phyloP scores from a whole-genome alignment of 2,113 vertebrate species.

The Centropus bengalensis region DNA sequence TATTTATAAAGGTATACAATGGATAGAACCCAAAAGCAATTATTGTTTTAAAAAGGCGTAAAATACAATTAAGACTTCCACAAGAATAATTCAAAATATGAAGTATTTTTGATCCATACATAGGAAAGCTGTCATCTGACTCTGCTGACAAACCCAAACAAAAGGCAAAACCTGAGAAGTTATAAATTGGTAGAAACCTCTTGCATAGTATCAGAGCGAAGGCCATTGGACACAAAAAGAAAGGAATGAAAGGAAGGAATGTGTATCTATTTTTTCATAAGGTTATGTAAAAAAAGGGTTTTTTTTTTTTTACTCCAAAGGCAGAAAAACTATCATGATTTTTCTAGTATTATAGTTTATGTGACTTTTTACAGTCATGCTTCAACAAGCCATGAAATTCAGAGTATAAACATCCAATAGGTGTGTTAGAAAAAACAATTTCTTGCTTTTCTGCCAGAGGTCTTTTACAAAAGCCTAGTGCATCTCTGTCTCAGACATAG shows the following conservation, averaged over 20 bases:
- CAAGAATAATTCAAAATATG: neutral
- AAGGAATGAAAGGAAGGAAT: neutral
- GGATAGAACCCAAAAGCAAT: neutral
- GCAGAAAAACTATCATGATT: neutral
- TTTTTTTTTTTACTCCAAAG: neutral
- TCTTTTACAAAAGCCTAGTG: neutral
- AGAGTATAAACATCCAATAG: neutral
- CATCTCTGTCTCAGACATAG: neutral
- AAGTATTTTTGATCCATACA: neutral
- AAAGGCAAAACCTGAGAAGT: neutral
- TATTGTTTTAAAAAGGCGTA: neutral
- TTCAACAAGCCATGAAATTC: slow-evolving; percentile 15
- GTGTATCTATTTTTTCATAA: neutral
- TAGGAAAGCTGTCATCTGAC: neutral
- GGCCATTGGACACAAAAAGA: neutral
- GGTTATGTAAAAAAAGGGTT: neutral
- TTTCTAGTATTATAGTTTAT: neutral
- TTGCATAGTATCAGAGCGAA: neutral
- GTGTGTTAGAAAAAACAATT: neutral
- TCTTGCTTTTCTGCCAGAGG: neutral
- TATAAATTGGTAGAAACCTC: neutral
- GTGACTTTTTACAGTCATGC: neutral
- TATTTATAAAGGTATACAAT: neutral
- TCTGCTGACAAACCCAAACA: neutral
- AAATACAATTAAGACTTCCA: neutral